Conservation (phyloP, 2,113 vertebrate species). For the Dolichotis patagonum region DNA sequence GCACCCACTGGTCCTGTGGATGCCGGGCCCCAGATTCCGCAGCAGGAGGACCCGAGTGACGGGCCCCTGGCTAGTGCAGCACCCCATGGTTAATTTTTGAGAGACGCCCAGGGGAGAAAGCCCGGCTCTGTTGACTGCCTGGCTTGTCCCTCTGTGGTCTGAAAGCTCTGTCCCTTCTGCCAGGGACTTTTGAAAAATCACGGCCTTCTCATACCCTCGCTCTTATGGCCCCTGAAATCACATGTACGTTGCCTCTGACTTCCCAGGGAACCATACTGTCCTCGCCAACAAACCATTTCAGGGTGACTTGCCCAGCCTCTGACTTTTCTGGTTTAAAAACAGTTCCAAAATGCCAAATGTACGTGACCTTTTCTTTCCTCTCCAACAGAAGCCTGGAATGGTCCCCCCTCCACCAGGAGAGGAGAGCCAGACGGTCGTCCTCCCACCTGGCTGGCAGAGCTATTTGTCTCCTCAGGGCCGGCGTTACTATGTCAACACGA, state of each 20-base stretch:
- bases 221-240: not conserved
- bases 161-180: not conserved
- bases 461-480: conserved; percentile 97
- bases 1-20: not conserved
- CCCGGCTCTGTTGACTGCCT: not conserved
- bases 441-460: conserved; percentile 96
- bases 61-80: fast-evolving
- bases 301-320: not conserved
- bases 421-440: conserved; percentile 88
- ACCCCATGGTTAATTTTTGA: not conserved
- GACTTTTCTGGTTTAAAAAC: not conserved
- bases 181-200: not conserved
- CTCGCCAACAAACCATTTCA: fast-evolving
- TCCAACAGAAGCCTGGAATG: conserved; percentile 91
- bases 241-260: not conserved
- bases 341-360: not conserved
- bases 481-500: conserved; percentile 97
- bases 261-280: not conserved
- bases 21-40: not conserved
- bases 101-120: not conserved
- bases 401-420: conserved; percentile 91
- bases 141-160: not conserved
- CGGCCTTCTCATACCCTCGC: fast-evolving
- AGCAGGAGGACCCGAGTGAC: fast-evolving
- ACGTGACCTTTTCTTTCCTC: conserved; percentile 56